Conservation (phyloP, 2,113 vertebrate genomes). For the Prolemur simus region DNA sequence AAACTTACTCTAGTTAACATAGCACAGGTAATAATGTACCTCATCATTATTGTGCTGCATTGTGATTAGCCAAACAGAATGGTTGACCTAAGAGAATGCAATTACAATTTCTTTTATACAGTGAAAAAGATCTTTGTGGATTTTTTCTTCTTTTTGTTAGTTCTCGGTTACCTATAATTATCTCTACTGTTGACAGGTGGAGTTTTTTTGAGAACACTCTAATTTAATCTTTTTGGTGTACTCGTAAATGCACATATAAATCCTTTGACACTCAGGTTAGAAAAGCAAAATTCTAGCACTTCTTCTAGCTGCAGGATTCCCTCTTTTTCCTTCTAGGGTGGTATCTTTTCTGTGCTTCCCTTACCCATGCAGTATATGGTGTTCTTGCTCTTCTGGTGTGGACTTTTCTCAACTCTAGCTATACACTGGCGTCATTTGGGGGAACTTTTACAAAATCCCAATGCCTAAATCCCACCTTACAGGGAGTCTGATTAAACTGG, state of each 20-base stretch:
- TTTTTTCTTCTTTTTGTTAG: conserved; percentile 50
- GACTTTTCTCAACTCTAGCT: not conserved
- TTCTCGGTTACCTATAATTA: conserved; percentile 58
- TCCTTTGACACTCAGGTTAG: conserved; percentile 31
- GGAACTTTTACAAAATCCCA: not conserved
- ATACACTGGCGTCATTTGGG: not conserved
- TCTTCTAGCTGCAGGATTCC: not conserved
- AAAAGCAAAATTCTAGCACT: not conserved
- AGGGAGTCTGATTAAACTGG: not conserved
- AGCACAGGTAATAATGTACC: not conserved
- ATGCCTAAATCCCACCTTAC: not conserved
- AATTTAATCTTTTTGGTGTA: conserved; percentile 37
- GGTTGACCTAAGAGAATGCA: conserved; percentile 50
- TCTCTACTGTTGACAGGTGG: conserved; percentile 21
- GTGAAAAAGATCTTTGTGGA: conserved; percentile 39
- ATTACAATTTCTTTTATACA: conserved; percentile 48
- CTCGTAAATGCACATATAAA: not conserved
- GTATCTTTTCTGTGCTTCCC: not conserved
- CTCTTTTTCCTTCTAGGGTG: not conserved
- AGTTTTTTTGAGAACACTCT: conserved; percentile 25
- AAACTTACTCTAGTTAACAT: conserved; percentile 47
- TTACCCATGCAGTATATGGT: not conserved
- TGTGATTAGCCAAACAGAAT: conserved; percentile 57
- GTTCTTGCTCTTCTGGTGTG: not conserved
- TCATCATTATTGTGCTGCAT: conserved; percentile 30